Percentiles rank a stretch among this genome's conserved stretches.
Evolutionary conservation across 2,888 invertebrate species (phyloP).

Genomic region (Heliconius ethilla): DNA sequence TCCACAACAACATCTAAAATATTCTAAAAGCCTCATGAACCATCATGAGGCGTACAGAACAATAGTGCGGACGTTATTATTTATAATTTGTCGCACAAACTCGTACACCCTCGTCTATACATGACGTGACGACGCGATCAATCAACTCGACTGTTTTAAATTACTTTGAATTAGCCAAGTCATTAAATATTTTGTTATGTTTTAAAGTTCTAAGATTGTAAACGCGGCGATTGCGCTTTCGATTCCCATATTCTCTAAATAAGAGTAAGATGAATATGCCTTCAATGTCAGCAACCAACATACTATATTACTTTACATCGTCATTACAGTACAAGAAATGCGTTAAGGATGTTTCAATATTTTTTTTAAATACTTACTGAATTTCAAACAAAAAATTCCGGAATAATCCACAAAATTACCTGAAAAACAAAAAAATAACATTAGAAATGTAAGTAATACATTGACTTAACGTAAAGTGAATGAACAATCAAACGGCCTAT

Average conservation of each 20-base stretch:
- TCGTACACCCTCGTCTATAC: constrained; percentile 48
- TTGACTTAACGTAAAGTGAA: constrained; percentile 59
- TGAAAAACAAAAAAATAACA: constrained; percentile 48
- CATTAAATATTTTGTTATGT: constrained; percentile 12
- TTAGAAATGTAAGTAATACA: constrained; percentile 60
- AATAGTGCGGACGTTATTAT: constrained; percentile 60
- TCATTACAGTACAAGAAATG: not conserved
- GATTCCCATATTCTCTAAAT: no score
- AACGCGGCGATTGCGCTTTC: no score
- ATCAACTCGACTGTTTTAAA: constrained; percentile 57
- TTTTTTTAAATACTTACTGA: constrained; percentile 17
- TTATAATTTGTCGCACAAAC: constrained; percentile 61
- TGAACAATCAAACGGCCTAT: constrained; percentile 57
- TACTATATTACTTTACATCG: not conserved
- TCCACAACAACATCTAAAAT: not conserved
- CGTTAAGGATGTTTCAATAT: no score
- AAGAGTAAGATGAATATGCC: no score
- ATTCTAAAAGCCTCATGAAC: constrained; percentile 34
- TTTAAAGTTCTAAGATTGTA: not conserved
- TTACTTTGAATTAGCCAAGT: constrained; percentile 49
- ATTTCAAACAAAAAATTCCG: constrained; percentile 24
- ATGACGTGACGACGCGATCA: constrained; percentile 58
- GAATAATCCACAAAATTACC: constrained; percentile 39
- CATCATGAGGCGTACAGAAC: constrained; percentile 51
- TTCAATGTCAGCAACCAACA: no score